Percentiles rank a stretch among this genome's conserved stretches.
Evolutionary conservation across 2,113 vertebrate genomes (phyloP).

Genomic region (Mus pahari): DNA sequence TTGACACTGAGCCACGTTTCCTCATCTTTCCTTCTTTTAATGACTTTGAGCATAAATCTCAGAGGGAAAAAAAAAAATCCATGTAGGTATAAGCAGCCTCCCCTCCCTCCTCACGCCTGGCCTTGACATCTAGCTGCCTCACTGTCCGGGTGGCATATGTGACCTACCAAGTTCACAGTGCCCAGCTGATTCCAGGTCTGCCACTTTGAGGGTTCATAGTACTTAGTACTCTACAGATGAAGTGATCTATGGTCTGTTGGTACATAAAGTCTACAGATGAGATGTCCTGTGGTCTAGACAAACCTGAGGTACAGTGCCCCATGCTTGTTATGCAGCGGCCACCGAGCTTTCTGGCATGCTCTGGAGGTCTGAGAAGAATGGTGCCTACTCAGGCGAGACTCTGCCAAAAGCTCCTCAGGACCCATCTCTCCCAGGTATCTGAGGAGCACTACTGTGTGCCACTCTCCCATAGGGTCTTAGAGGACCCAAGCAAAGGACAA

Average conservation of each 20-base stretch:
- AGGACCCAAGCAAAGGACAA: neutral
- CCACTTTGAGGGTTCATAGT: neutral
- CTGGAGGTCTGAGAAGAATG: neutral
- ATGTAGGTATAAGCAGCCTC: neutral
- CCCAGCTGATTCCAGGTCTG: neutral
- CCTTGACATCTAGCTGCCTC: accelerated
- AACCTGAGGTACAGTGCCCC: neutral
- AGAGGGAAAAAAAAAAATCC: neutral
- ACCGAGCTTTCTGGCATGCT: neutral
- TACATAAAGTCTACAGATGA: neutral
- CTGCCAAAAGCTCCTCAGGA: neutral
- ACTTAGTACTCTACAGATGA: neutral
- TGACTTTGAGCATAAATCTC: neutral
- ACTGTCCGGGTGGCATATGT: neutral
- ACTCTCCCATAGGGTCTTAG: neutral
- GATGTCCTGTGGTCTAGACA: neutral
- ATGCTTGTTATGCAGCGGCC: neutral
- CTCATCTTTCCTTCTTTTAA: neutral
- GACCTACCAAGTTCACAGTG: neutral
- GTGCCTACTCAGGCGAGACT: neutral
- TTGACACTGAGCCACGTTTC: neutral
- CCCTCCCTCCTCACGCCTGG: neutral
- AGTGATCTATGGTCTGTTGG: neutral
- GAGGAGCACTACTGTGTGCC: neutral
- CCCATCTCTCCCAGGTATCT: neutral